Evolutionary conservation across 2,888 invertebrate genomes (phyloP).

Genomic region (Drosophila colorata): DNA sequence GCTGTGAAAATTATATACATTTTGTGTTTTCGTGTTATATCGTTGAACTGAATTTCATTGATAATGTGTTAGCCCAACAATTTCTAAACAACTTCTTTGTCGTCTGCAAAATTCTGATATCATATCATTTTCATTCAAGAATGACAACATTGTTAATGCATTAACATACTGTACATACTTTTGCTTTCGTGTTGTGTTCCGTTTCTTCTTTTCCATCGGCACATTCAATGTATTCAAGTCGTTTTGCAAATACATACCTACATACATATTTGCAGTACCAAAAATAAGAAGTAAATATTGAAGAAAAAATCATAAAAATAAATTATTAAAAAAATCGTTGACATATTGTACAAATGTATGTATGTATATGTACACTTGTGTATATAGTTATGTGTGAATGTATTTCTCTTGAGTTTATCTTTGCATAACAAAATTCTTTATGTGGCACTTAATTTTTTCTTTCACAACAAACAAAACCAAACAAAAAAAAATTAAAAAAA

Average conservation of each 20-base stretch:
- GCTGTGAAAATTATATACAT: constrained; percentile 19
- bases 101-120: constrained; percentile 14
- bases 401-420: constrained; percentile 47
- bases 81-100: constrained; percentile 28
- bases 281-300: constrained; percentile 4
- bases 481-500: constrained; percentile 29
- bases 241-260: constrained; percentile 31
- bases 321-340: background rate
- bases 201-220: constrained; percentile 21
- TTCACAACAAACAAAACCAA: constrained; percentile 44
- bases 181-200: constrained; percentile 18
- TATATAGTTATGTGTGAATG: constrained; percentile 31
- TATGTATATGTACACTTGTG: constrained; percentile 30
- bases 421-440: constrained; percentile 66
- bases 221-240: constrained; percentile 47
- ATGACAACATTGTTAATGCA: constrained; percentile 44
- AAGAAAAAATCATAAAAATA: background rate
- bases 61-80: constrained; percentile 27
- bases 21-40: constrained; percentile 47
- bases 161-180: constrained; percentile 53
- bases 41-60: constrained; percentile 45
- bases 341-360: constrained; percentile 25
- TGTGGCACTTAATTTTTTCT: constrained; percentile 65
- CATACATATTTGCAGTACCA: constrained; percentile 19
- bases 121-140: constrained; percentile 31